Percentiles rank a stretch among this genome's conserved stretches.
These are phyloP conservation scores for Pantelozetes paolii DNA, from an alignment of 2,888 invertebrate species.

Conservation along the genomic window DNA sequence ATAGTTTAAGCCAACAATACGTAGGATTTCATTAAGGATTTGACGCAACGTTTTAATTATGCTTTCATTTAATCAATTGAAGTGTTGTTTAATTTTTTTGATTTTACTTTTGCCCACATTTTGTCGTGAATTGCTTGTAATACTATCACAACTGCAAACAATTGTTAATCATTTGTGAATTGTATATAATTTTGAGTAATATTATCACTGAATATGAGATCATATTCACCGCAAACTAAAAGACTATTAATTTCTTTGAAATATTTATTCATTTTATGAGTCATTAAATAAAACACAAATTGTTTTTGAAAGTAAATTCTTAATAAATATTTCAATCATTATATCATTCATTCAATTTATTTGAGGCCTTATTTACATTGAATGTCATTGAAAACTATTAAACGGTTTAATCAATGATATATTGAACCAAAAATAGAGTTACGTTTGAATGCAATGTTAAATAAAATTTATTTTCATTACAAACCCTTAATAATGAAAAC, in stretches of 20 bases:
- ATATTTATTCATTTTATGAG: neutral
- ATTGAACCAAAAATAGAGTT: constrained; percentile 23
- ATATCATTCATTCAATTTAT: neutral
- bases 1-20: neutral
- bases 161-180: neutral
- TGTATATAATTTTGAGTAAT: neutral
- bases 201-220: constrained; percentile 5
- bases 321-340: neutral
- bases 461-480: neutral
- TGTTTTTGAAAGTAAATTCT: too few relatives aligned
- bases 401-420: constrained; percentile 16
- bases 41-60: neutral
- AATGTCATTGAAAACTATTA: constrained; percentile 23
- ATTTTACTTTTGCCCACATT: constrained; percentile 3
- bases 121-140: neutral
- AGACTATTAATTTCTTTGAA: neutral
- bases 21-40: neutral
- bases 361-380: neutral
- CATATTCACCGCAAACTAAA: neutral
- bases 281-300: neutral
- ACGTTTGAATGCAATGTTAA: neutral
- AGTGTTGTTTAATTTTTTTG: neutral
- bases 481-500: neutral
- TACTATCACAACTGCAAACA: neutral
- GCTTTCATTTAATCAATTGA: neutral